A percentile compares a stretch with the other conserved stretches of the same genome.
Conservation (phyloP, 2,888 invertebrate species). For the Dicyrtoma fusca region DNA sequence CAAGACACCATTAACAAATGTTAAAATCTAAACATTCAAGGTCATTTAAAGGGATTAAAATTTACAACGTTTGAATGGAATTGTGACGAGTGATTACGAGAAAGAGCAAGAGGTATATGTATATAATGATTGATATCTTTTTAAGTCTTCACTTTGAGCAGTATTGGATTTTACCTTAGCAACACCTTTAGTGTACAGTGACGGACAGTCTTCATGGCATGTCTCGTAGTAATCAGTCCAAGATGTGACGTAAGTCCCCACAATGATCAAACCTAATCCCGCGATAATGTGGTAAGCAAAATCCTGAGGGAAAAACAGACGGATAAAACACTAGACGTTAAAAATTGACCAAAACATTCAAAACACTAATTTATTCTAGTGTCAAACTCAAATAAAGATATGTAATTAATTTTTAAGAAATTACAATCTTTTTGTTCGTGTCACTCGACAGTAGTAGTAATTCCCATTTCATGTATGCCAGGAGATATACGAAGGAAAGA, state of each 20-base stretch:
- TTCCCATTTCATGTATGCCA: not conserved
- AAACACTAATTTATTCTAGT: too few relatives aligned
- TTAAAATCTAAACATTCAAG: conserved; percentile 15
- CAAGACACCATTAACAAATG: conserved; percentile 21
- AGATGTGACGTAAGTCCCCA: conserved; percentile 13
- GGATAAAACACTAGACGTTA: not conserved
- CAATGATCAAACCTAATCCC: conserved; percentile 8
- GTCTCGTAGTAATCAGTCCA: conserved; percentile 16
- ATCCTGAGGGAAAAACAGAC: too few relatives aligned
- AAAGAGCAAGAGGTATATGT: too few relatives aligned
- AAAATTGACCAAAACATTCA: too few relatives aligned
- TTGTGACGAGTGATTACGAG: too few relatives aligned
- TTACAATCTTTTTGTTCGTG: conserved; percentile 23
- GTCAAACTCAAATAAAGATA: too few relatives aligned
- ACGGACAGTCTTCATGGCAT: conserved; percentile 6
- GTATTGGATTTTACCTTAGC: conserved; percentile 33
- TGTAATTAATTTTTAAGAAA: not conserved
- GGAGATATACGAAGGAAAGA: conserved; percentile 6
- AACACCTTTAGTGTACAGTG: conserved; percentile 23
- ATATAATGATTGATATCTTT: too few relatives aligned
- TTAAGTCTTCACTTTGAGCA: too few relatives aligned
- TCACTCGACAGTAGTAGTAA: not conserved
- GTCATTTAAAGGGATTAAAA: too few relatives aligned
- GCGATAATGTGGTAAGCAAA: conserved; percentile 22
- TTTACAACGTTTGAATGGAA: too few relatives aligned